Base-by-base conservation (phyloP, 2,113 vertebrate genomes). In the Bambusicola thoracicus region DNA sequence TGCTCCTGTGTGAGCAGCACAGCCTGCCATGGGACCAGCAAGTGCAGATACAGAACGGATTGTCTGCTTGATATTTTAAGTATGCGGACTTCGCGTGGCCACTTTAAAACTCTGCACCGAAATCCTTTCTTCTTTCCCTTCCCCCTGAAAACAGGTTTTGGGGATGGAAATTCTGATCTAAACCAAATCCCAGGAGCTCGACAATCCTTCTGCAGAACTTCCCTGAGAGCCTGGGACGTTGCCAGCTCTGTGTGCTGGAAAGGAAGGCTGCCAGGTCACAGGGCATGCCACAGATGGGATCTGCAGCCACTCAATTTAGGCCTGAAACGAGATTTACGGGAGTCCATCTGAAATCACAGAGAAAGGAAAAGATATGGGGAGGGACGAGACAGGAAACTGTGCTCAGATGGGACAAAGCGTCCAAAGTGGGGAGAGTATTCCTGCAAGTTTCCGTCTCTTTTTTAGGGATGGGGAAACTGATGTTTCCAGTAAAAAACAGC, bases 281-380 rank as follows among this genome's bases (percentile, higher is more conserved):
- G 96, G 92, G 77, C 93, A 94, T 96, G 87, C 74, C 94, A 93
- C 95, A 96, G 91, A 89, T 91, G 91, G 95, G 94, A 93, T 95
- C 55, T 91, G 91, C 84, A 96, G 66, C 72, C 59, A 41, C 92
- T 96, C 93, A 80, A 92, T 94, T 95, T 90, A 79, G 87, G 89
- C 91, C 94, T 93, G 84, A 92, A 96, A 94, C 53, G 70, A 83
- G 55, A 96, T 91, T 93, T 93, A 82, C 44, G 30, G 85, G 83
- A 92, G 34, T 67, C 56, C 53, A 53, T 85, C 58, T 95, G 75
- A 93, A 95, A 94, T 63, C 75, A 77, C 44, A 82, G 59, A 91
- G 89, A 90, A 94, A 87, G 65, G 58, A 87, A 83, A 90, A 75
- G 69, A 80, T 27, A 51, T 8, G 36, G 49, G 43, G n/a, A 51